Percentiles rank a stretch among this genome's conserved stretches.
phyloP scores from a whole-genome alignment of 1,140 invertebrate genomes.

The Calephelis virginiensis region DNA sequence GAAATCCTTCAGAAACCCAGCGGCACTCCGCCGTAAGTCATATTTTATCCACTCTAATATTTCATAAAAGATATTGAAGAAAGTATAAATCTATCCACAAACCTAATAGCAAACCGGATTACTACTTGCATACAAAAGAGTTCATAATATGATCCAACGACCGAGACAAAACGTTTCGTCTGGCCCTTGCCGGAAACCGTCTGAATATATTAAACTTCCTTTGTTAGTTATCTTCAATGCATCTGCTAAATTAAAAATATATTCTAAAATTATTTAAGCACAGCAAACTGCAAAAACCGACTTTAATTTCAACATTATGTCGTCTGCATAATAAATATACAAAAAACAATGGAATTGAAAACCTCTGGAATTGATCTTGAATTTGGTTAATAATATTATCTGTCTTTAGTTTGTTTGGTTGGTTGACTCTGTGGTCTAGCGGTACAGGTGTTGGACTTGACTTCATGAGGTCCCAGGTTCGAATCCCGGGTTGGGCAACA shows the following conservation, averaged over 20 bases:
- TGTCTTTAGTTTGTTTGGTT: no score
- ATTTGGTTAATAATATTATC: no score
- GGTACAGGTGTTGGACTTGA: no score
- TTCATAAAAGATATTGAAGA: conserved; percentile 2
- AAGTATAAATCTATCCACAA: conserved; percentile 5
- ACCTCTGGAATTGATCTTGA: neutral
- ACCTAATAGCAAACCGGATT: conserved; percentile 24
- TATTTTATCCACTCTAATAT: conserved; percentile 6
- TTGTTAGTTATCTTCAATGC: conserved; percentile 62
- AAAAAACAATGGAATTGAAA: neutral
- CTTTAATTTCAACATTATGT: neutral
- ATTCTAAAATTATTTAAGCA: neutral
- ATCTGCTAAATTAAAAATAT: conserved; percentile 39
- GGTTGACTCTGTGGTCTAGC: no score
- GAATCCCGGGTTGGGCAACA: no score
- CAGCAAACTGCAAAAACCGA: neutral
- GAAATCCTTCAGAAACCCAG: neutral
- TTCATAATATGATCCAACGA: conserved; percentile 43
- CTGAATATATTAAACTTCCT: conserved; percentile 47
- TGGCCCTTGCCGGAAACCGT: conserved; percentile 59
- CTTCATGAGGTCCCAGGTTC: no score
- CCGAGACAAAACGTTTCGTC: conserved; percentile 54
- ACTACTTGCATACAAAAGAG: conserved; percentile 52
- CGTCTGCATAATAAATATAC: no score
- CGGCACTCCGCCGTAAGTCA: no score